Base-by-base conservation (phyloP, 1,140 invertebrate species). In the Panonychus citri region DNA sequence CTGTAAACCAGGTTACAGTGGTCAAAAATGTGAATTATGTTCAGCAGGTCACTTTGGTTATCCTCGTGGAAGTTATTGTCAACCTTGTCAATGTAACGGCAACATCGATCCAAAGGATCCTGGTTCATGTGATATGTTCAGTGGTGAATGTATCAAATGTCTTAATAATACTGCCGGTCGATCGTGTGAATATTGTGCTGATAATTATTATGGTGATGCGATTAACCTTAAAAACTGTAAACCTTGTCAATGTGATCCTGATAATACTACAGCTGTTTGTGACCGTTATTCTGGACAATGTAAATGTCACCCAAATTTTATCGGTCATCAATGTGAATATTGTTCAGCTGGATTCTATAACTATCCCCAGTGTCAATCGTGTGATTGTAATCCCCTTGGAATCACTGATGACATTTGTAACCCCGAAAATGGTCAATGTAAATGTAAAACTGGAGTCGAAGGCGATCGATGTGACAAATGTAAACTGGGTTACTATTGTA, bases 191-290 rank as follows among this genome's bases (percentile, higher is more conserved):
- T 69, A 82, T 0, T 98, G 94, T 73, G 79, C 77, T 0, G 81
- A 83, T 1, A 87, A 89, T 17, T 96, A 76, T 70, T 95, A 78
- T 68, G 94, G 93, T 17, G 88, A 97, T 67, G 88, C 93, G 0
- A 69, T 96, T 0, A 68, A 75, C n/a, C 72, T 77, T 1, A 95
- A 96, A 67, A 81, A 94, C 65, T 95, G 90, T 67, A 79, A 81
- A 70, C 17, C 28, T 34, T 59, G 34, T 57, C 27, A 61, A 17
- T 51, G 55, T 34, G 68, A 78, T 61, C 61, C 67, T 53, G 75
- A 74, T 66, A 78, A 78, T 10, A 71, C 75, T 3, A 34, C 30
- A 7, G 57, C 66, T 12, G 60, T 66, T 3, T 80, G 78, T 66
- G 70, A 78, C 60, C 66, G 71, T 56, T 55, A 57, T 12, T 81